A percentile compares a stretch with the other conserved stretches of the same genome.
phyloP scores from a whole-genome alignment of 2,113 vertebrate species.

The Labeo rohita region DNA sequence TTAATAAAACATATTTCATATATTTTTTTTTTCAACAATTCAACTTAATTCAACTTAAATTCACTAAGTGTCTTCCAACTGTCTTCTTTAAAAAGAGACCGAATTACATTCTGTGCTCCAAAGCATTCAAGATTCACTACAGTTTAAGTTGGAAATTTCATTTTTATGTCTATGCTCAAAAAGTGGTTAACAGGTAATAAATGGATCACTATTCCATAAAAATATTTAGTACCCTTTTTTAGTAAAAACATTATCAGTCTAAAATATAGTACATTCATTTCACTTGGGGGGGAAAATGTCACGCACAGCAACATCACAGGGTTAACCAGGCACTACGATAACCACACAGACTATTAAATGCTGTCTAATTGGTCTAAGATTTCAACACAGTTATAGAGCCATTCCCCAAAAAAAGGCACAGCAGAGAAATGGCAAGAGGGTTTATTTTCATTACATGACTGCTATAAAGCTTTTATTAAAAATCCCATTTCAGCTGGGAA shows the following conservation, averaged over 20 bases:
- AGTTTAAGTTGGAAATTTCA: neutral
- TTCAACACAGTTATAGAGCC: neutral
- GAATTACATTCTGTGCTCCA: too few species aligned
- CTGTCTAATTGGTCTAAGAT: neutral
- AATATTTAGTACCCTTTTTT: too few species aligned
- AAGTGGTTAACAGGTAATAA: neutral
- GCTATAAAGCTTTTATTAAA: neutral
- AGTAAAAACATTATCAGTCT: too few species aligned
- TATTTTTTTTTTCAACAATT: too few species aligned
- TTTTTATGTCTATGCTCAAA: neutral
- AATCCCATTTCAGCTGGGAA: slow-evolving; percentile 4
- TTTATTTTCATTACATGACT: neutral
- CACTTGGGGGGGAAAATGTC: too few species aligned
- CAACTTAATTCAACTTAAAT: too few species aligned
- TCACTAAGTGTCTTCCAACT: too few species aligned
- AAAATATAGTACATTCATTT: too few species aligned
- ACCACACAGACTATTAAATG: neutral
- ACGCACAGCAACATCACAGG: too few species aligned
- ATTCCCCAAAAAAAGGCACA: neutral
- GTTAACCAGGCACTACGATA: neutral
- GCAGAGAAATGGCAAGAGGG: neutral
- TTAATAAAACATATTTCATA: neutral
- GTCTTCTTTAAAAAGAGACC: too few species aligned
- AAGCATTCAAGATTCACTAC: too few species aligned
- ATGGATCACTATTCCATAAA: neutral